Evolutionary conservation across 2,888 invertebrate genomes (phyloP).

Genomic region (Synanthedon andrenaeformis): DNA sequence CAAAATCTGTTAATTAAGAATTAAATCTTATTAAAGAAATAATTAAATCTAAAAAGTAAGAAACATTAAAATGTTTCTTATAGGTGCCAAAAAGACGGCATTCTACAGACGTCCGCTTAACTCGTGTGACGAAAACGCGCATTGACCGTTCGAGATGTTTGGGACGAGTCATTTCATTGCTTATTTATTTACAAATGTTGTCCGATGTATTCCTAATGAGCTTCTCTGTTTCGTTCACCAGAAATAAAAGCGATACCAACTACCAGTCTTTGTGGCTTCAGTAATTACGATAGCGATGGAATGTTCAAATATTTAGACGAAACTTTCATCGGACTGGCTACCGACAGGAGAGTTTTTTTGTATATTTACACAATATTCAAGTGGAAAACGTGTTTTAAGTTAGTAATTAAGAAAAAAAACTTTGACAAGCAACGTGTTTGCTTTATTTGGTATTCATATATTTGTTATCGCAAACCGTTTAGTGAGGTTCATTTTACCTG

Average conservation of each 20-base stretch:
- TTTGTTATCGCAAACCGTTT: conserved; percentile 42
- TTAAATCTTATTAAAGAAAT: too few species aligned
- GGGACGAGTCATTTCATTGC: conserved; percentile 28
- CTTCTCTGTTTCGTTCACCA: conserved; percentile 30
- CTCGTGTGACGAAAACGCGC: conserved; percentile 14
- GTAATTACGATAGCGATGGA: conserved; percentile 55
- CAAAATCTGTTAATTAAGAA: too few species aligned
- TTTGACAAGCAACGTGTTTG: conserved; percentile 39
- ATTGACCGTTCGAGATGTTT: conserved; percentile 51
- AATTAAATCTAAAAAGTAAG: too few species aligned
- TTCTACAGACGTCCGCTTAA: conserved; percentile 9
- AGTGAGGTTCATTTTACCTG: conserved; percentile 34
- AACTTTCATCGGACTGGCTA: conserved; percentile 65
- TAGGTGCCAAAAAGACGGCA: neutral
- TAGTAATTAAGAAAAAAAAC: conserved; percentile 34
- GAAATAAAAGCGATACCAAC: conserved; percentile 55
- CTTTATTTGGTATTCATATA: conserved; percentile 36
- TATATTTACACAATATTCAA: conserved; percentile 46
- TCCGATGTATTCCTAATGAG: conserved; percentile 61
- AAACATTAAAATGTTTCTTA: too few species aligned
- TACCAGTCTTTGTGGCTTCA: conserved; percentile 56
- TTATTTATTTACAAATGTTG: conserved; percentile 63
- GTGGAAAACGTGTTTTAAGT: conserved; percentile 35
- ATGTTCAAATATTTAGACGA: conserved; percentile 60
- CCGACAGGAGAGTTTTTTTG: conserved; percentile 49